Conservation (phyloP, 1,140 invertebrate species). For the Phocides pigmalion region DNA sequence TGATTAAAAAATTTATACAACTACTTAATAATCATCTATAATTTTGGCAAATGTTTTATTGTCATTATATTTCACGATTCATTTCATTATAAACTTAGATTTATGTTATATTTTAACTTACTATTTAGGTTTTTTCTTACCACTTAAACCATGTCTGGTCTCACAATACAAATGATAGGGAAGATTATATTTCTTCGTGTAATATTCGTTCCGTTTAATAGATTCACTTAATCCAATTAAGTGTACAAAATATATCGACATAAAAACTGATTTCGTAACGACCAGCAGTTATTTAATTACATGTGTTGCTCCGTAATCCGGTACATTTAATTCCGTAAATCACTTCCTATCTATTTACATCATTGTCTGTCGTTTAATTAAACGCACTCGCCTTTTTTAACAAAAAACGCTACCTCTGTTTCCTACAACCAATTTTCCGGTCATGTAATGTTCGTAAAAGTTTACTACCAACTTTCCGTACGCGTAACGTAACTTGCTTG, state of each 20-base stretch:
- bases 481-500: conserved; percentile 69
- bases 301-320: conserved; percentile 17
- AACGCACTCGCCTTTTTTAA: conserved; percentile 36
- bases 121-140: too few relatives aligned
- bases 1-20: too few relatives aligned
- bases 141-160: too few relatives aligned
- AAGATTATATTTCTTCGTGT: too few relatives aligned
- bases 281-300: conserved; percentile 28
- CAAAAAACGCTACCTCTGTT: conserved; percentile 52
- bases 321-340: conserved; percentile 30
- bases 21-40: too few relatives aligned
- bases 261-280: conserved; percentile 20
- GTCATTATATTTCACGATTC: too few relatives aligned
- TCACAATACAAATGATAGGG: background rate
- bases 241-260: background rate
- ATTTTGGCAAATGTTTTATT: too few relatives aligned
- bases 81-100: too few relatives aligned
- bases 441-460: conserved; percentile 74
- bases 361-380: conserved; percentile 40
- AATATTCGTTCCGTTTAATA: too few relatives aligned
- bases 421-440: conserved; percentile 71
- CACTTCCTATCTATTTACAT: conserved; percentile 40
- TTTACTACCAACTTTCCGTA: conserved; percentile 65
- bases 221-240: background rate
- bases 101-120: too few relatives aligned